Evolutionary conservation across 2,113 vertebrate species (phyloP).

Genomic region (Uria aalge): DNA sequence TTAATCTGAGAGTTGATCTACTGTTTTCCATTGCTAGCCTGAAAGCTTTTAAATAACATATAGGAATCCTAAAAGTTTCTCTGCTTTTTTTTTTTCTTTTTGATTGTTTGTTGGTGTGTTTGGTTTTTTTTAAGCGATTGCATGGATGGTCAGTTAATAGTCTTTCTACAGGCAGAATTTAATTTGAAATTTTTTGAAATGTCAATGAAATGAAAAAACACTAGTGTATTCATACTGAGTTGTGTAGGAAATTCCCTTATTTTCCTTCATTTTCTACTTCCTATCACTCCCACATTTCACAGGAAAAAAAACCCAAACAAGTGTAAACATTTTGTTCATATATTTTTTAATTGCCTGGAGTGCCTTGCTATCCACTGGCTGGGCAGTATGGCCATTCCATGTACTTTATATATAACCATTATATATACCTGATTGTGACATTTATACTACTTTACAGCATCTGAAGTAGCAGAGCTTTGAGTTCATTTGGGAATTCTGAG

Average conservation of each 20-base stretch:
- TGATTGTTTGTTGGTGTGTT: accelerated
- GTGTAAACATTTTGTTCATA: neutral
- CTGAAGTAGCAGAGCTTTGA: neutral
- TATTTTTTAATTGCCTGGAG: neutral
- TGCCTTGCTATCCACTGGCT: neutral
- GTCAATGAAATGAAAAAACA: neutral
- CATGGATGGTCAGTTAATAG: neutral
- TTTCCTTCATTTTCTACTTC: neutral
- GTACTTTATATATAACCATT: neutral
- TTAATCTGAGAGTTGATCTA: neutral
- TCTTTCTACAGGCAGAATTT: neutral
- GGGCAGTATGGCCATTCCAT: no score
- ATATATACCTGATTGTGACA: neutral
- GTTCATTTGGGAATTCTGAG: neutral
- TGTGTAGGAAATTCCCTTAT: neutral
- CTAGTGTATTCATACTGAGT: neutral
- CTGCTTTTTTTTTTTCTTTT: no score
- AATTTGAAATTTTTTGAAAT: neutral
- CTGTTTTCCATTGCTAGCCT: neutral
- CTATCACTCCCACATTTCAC: neutral
- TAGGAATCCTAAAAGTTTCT: neutral
- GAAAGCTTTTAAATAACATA: neutral
- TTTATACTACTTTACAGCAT: neutral
- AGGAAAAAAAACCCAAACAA: neutral
- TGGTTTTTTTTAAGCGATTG: neutral